Evolutionary conservation across 92 coral and sea anemone species (phyloP), one percentile per base, ranked within the genome.

Genomic region (Hydrozoanthus gracilis): DNA sequence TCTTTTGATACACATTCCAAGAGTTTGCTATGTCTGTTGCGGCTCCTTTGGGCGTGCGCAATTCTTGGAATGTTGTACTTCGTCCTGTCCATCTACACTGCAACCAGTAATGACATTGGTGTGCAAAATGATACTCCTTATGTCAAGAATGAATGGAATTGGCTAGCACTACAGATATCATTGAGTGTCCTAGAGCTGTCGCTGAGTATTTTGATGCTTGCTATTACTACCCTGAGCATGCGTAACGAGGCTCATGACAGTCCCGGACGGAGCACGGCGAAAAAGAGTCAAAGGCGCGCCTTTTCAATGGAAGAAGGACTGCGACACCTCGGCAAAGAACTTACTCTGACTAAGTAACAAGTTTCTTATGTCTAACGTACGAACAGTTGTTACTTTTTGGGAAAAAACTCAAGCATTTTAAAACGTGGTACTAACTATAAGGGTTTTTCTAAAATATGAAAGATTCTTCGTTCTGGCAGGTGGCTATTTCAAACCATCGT

Each of bases 91-190:
- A 89, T 93, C 13, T 88, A 89, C 75, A 75, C 91, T 16, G 93
- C 95, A n/a, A 78, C 91, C 6, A 84, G 84, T 18, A 72, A 83
- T 7, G 92, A 88, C 0, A 61, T 71, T 13, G 91, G 93, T 5
- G 91, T 88, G 2, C 77, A 78, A 13, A 83, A 78, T 35, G 78
- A 87, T 10, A 27, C 77, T 39, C 68, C 74, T 3, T 62, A 58
- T 17, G 90, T 92, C 20, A 65, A 49, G 35, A 84, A 87, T 17
- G 83, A 58, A 50, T 91, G 98, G 96, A 56, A 87, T 3, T 95
- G 98, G 98, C 66, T 89, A 56, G 92, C 62, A 0, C 51, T 89
- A 4, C 91, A 95, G 70, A 77, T 93, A 0, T 47, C 79, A 16
- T 12, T 92, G 58, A 86, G 96, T 58, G 44, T 77, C 16, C 73